Base-by-base conservation (phyloP, 2,797 vertebrate species). In the Rhinophrynus dorsalis region DNA sequence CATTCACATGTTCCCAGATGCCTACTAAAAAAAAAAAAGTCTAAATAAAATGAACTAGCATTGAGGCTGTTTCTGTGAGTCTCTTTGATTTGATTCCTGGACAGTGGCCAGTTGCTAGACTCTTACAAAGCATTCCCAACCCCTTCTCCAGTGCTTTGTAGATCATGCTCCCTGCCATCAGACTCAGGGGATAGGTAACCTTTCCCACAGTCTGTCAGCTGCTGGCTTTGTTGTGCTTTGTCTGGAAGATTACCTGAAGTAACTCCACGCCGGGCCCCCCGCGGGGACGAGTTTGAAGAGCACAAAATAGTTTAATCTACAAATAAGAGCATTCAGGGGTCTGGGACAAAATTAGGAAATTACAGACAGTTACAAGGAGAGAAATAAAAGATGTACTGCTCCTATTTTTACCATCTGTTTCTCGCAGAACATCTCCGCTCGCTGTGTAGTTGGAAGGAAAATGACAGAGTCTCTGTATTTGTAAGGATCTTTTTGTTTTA, bases 181-280 rank as follows among this genome's bases (percentile, higher is more conserved):
- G 0, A 45, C 0, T 0, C 0, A 15, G 13, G 76, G 65, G 6
- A 44, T 0, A 5, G 27, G 6, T 57, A 71, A 57, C 26, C 42
- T 82, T 63, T 77, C 75, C 38, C n/a, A 27, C 8, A 51, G 0
- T 1, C 32, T 44, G 50, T 9, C 6, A 2, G 8, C 11, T 60
- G 42, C 54, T 8, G 55, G 6, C 60, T 64, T 57, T 67, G 64
- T 67, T 56, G 13, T 33, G 9, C 23, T 58, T 23, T 52, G 61
- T 66, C 69, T 60, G 69, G 4, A 18, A 66, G 61, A 73, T 73
- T 66, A 73, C 69, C 69, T 73, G 69, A 73, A 59, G 69, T 73
- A 58, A 66, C 69, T 73, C 68, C 11, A 45, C 51, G 33, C 32
- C 44, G 18, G 45, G 62, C 69, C 55, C 15, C 68, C 44, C 40